Evolutionary conservation across 1,140 invertebrate species (phyloP).

Genomic region (Drosophila pachea): DNA sequence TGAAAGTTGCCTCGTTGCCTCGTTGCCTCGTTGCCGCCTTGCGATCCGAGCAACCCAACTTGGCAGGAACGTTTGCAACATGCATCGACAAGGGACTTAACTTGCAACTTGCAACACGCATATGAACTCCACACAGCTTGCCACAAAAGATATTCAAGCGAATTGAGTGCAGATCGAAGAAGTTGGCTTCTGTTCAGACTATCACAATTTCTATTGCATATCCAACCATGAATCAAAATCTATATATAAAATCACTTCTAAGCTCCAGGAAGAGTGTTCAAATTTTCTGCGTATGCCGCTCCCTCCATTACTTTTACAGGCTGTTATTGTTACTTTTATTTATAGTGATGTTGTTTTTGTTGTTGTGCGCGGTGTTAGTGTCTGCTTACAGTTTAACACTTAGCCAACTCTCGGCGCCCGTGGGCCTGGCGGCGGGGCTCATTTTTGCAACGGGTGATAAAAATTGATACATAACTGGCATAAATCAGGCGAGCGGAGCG

Average conservation of each 20-base stretch:
- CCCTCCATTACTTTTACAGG: constrained; percentile 1
- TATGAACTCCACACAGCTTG: too few species aligned
- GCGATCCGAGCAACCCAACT: constrained; percentile 9
- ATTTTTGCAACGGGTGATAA: constrained; percentile 75
- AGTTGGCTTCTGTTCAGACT: too few species aligned
- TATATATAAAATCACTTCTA: neutral
- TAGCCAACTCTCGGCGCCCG: constrained; percentile 34
- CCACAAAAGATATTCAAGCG: neutral
- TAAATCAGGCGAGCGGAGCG: constrained; percentile 66
- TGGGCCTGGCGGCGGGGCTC: constrained; percentile 21
- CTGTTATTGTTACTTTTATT: constrained; percentile 3
- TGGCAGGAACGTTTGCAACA: constrained; percentile 6
- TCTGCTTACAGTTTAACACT: constrained; percentile 74
- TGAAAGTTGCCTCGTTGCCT: constrained; percentile 6
- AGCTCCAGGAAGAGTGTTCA: constrained; percentile 12
- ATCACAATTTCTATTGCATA: too few species aligned
- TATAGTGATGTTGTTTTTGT: constrained; percentile 14
- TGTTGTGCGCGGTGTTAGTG: constrained; percentile 47
- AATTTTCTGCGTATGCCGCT: constrained; percentile 1
- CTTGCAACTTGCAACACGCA: neutral
- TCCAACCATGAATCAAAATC: too few species aligned
- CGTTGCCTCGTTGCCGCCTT: too few species aligned
- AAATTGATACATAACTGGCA: constrained; percentile 77
- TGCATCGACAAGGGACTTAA: constrained; percentile 8
- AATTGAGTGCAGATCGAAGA: neutral